These are phyloP conservation scores for Meandrusa payeni DNA, from an alignment of 2,888 invertebrate genomes.

Conservation along the genomic window DNA sequence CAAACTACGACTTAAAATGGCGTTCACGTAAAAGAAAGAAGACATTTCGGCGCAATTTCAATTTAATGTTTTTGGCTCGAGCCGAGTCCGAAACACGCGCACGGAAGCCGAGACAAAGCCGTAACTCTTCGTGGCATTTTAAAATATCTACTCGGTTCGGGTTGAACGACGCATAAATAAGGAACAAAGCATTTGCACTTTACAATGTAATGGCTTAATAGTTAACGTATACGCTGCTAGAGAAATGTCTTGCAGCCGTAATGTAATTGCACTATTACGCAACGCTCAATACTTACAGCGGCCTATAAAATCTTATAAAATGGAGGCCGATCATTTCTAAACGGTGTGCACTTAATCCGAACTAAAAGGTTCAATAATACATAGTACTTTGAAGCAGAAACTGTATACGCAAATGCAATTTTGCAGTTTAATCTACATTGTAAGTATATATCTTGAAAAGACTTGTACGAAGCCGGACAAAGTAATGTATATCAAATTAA, in stretches of 20 bases:
- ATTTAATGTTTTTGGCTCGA: constrained; percentile 55
- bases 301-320: constrained; percentile 4
- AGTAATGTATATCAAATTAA: too few species aligned
- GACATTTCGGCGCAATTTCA: constrained; percentile 44
- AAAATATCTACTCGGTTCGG: constrained; percentile 34
- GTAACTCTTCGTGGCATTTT: constrained; percentile 46
- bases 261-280: constrained; percentile 13
- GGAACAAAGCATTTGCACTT: constrained; percentile 21
- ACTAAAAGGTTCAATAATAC: background rate
- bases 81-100: constrained; percentile 46
- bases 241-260: constrained; percentile 9
- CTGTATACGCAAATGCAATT: too few species aligned
- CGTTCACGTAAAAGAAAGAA: constrained; percentile 41
- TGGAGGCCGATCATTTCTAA: background rate
- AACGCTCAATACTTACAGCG: background rate
- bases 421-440: too few species aligned
- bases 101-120: constrained; percentile 52
- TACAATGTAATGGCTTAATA: constrained; percentile 15
- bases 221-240: constrained; percentile 11
- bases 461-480: too few species aligned
- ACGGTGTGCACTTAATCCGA: background rate
- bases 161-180: constrained; percentile 25
- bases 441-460: too few species aligned
- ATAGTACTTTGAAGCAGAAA: too few species aligned
- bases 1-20: constrained; percentile 43